Percentiles rank a stretch among this genome's conserved stretches.
phyloP scores from a whole-genome alignment of 2,113 vertebrate species.

The mouse (Mus musculus) region GRCm39 chr17:18057001-18057500 shows the following conservation, averaged over 20 bases:
- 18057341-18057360: not conserved
- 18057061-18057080: not conserved
- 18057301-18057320: not conserved
- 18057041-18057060: not conserved
- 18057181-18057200: not conserved
- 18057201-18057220: not conserved
- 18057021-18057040: not conserved
- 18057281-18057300: not conserved
- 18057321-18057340: not conserved
- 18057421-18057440: not conserved
- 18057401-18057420: not conserved
- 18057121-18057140: not conserved
- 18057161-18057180: not conserved
- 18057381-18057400: not conserved
- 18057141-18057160: no score
- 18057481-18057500: not conserved
- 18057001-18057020: conserved; percentile 79
- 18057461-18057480: not conserved
- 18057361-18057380: not conserved
- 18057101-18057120: not conserved
- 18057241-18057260: not conserved
- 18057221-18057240: not conserved
- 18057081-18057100: not conserved
- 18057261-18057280: not conserved
- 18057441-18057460: not conserved